Base-by-base conservation (phyloP, 2,888 invertebrate species). In the Leptinotarsa rubiginosa region DNA sequence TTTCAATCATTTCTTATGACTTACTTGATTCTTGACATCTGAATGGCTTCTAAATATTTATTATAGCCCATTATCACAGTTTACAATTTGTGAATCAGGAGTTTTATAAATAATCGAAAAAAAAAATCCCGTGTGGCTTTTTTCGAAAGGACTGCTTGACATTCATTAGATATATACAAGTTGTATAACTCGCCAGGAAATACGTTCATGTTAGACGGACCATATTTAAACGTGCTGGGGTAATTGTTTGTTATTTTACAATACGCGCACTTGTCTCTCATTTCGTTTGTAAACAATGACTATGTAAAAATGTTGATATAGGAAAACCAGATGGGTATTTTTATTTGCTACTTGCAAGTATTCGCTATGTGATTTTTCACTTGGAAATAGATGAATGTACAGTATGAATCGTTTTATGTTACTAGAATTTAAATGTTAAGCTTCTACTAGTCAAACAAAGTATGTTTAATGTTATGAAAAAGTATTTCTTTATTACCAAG, bases 381-480 rank as follows among this genome's bases (percentile, higher is more conserved):
- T 81, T 83, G 76, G 82, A 65, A 69, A 80, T 83, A 75, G 75
- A 72, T 83, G 84, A 79, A 80, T 84, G 84, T 85, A 85, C 84
- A 85, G 83, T 84, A 84, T 84, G 77, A 82, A 77, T 83, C 84
- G 84, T 85, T 85, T 86, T 86, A 86, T 80, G 83, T 83, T 84
- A 82, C 83, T 86, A 85, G 84, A 84, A 81, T 83, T 84, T 83
- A 81, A 83, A 85, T 83, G 83, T 83, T 85, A 85, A 84, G 86
- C 85, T 86, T 84, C 81, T 85, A 85, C 86, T 86, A 86, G 86
- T 86, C 86, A 86, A 78, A 81, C 80, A 84, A 84, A 85, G 81
- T 85, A 85, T 83, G 85, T 85, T 85, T 85, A 85, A 86, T 86
- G 85, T 86, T 86, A 84, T 65, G 62, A 75, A 73, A 77, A 83